phyloP scores from a whole-genome alignment of 2,113 vertebrate genomes.

The Malurus melanocephalus region DNA sequence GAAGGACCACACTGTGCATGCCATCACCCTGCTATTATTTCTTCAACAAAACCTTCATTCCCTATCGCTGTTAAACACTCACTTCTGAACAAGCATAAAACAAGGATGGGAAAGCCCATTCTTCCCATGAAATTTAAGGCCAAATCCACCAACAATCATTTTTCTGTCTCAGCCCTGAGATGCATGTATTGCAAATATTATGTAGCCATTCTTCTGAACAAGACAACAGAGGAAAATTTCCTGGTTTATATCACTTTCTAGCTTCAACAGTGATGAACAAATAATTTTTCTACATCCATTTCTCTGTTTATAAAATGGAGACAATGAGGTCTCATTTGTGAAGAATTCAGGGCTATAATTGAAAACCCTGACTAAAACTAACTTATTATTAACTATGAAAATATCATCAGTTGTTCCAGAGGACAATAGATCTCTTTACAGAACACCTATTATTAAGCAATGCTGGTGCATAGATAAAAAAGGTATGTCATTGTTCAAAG shows the following conservation, averaged over 20 bases:
- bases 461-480: not conserved
- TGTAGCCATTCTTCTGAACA: not conserved
- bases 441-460: not conserved
- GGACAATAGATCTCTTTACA: not conserved
- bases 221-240: not conserved
- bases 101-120: not conserved
- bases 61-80: not conserved
- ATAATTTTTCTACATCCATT: constrained; percentile 33
- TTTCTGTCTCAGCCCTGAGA: not conserved
- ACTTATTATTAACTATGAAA: not conserved
- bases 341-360: not conserved
- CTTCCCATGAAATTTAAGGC: not conserved
- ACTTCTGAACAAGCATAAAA: not conserved
- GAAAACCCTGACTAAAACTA: not conserved
- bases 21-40: constrained; percentile 28
- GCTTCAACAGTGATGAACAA: not conserved
- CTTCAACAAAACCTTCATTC: constrained; percentile 28
- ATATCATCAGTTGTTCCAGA: not conserved
- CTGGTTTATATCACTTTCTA: not conserved
- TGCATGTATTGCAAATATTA: not conserved
- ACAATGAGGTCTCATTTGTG: not conserved
- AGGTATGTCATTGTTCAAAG: not conserved
- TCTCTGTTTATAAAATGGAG: constrained; percentile 4
- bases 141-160: not conserved
- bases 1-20: not conserved